phyloP scores from a whole-genome alignment of 1,140 invertebrate species.

The Hylaeus volcanicus region DNA sequence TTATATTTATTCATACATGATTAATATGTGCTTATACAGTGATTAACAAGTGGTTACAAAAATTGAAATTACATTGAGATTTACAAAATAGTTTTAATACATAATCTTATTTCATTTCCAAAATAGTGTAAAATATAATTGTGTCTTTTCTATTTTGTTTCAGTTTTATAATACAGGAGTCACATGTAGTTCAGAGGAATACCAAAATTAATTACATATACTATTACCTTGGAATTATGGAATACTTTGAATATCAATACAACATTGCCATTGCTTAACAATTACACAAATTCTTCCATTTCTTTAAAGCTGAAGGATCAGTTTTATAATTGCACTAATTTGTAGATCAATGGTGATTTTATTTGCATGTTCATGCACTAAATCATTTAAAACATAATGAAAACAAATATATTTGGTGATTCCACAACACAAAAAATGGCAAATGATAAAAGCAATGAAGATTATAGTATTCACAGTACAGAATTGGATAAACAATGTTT shows the following conservation, averaged over 20 bases:
- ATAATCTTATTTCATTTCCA: neutral
- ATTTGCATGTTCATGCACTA: slow-evolving; percentile 2
- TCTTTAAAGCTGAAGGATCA: neutral
- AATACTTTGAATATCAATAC: slow-evolving; percentile 1
- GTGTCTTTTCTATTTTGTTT: slow-evolving; percentile 8
- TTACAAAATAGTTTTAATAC: no score
- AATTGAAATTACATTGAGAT: no score
- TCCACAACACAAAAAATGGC: slow-evolving; percentile 37
- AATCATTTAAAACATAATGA: slow-evolving; percentile 23
- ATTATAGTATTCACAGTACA: slow-evolving; percentile 52
- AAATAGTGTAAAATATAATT: neutral
- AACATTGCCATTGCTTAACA: neutral
- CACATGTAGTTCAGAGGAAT: no score
- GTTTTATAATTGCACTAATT: neutral
- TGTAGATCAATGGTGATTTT: slow-evolving; percentile 13
- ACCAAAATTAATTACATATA: neutral
- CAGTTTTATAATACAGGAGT: neutral
- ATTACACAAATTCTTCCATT: neutral
- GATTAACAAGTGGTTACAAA: neutral
- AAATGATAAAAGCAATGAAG: slow-evolving; percentile 46
- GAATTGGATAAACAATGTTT: slow-evolving; percentile 56
- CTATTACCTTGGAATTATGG: neutral
- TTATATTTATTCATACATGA: neutral
- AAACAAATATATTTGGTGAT: slow-evolving; percentile 46
- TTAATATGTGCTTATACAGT: neutral